A percentile compares a stretch with the other conserved stretches of the same genome.
phyloP scores from a whole-genome alignment of 2,797 vertebrate species.

The Alectoris magna region DNA sequence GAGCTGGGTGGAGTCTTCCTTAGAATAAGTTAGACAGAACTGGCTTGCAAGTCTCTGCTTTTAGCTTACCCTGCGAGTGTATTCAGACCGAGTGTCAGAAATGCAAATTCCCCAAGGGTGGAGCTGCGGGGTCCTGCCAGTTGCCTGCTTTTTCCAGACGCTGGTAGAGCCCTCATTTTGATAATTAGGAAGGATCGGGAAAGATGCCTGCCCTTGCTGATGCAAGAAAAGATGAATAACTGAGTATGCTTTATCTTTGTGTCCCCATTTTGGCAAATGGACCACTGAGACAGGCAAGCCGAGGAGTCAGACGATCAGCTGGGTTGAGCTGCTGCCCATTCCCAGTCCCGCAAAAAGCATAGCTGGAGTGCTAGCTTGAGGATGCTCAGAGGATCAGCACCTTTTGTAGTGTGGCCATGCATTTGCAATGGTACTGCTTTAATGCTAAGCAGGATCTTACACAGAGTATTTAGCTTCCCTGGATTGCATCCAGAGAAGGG shows the following conservation, averaged over 20 bases:
- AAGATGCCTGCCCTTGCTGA: not conserved
- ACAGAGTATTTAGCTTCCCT: not conserved
- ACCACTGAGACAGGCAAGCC: not conserved
- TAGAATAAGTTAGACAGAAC: not conserved
- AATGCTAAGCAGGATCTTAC: not conserved
- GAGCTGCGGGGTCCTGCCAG: not conserved
- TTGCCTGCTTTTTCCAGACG: not conserved
- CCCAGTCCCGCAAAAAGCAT: not conserved
- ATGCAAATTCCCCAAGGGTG: not conserved
- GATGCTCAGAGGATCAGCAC: not conserved
- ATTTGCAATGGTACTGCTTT: not conserved
- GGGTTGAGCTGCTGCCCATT: not conserved
- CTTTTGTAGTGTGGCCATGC: not conserved
- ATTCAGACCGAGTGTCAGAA: not conserved
- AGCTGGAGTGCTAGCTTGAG: not conserved
- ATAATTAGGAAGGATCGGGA: not conserved
- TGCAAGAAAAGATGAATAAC: not conserved
- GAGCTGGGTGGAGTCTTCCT: not conserved
- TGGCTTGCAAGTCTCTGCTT: not conserved
- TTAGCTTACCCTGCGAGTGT: not conserved
- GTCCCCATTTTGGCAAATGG: not conserved
- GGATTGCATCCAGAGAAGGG: not conserved
- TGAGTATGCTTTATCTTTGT: accelerated
- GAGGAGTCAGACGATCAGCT: accelerated
- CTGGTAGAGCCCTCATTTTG: not conserved